Percentiles rank a stretch among this genome's conserved stretches.
Evolutionary conservation across 2,797 vertebrate species (phyloP).

Genomic region (Phoeniculus purpureus): DNA sequence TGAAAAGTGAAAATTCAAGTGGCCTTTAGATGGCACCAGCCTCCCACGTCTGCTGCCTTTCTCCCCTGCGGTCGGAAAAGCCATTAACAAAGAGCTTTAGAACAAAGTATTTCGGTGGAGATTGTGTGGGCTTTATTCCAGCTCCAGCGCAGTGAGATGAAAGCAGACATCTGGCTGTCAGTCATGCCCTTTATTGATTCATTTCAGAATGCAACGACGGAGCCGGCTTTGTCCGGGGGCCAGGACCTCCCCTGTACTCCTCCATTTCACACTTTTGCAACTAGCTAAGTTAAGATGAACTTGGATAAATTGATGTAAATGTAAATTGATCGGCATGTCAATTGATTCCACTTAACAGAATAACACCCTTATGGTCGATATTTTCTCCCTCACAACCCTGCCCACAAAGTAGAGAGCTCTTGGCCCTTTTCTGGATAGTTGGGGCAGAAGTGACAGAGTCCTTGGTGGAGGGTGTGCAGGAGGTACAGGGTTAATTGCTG

Average conservation of each 20-base stretch:
- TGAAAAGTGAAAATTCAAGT: neutral
- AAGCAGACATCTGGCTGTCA: slow-evolving; percentile 56
- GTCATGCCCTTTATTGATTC: slow-evolving; percentile 10
- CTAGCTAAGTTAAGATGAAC: neutral
- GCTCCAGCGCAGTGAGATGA: slow-evolving; percentile 42
- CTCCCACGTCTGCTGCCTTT: neutral
- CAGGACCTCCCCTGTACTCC: neutral
- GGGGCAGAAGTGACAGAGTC: neutral
- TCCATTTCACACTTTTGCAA: neutral
- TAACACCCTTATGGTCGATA: neutral
- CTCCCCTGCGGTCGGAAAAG: neutral
- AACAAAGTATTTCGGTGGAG: slow-evolving; percentile 44
- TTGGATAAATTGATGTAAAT: neutral
- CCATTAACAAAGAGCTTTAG: slow-evolving; percentile 47
- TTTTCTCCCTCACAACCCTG: neutral
- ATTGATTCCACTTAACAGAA: neutral
- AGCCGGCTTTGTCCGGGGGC: neutral
- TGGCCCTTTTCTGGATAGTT: neutral
- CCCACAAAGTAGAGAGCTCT: neutral
- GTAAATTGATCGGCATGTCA: neutral
- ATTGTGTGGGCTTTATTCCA: slow-evolving; percentile 55
- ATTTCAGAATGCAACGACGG: slow-evolving; percentile 39
- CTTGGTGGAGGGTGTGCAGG: neutral
- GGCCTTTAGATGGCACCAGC: slow-evolving; percentile 61
- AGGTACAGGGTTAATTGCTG: too few species aligned